Percentiles rank a stretch among this genome's conserved stretches.
Conservation (phyloP, 2,113 vertebrate genomes). For the Anolis carolinensis region DNA sequence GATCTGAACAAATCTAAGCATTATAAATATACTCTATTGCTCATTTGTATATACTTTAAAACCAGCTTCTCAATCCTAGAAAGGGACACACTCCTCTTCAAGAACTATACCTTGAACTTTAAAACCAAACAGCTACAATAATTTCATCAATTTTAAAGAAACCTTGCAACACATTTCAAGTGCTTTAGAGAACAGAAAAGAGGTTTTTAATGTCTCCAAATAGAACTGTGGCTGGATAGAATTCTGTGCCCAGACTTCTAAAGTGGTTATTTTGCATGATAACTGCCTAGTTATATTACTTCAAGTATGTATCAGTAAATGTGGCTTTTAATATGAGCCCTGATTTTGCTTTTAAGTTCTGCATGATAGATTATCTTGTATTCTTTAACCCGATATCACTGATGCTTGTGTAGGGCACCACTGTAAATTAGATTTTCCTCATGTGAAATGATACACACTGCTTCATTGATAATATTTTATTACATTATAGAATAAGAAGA, state of each 20-base stretch:
- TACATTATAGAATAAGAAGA: slow-evolving; percentile 33
- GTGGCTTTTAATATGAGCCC: slow-evolving; percentile 50
- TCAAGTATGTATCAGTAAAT: slow-evolving; percentile 50
- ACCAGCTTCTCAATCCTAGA: not conserved
- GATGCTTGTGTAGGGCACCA: slow-evolving; percentile 48
- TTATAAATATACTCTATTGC: slow-evolving; percentile 3
- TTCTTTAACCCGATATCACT: slow-evolving; percentile 65
- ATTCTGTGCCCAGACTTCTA: slow-evolving; percentile 40
- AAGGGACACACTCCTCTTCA: rapidly evolving
- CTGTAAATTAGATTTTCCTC: slow-evolving; percentile 67
- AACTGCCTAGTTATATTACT: slow-evolving; percentile 55
- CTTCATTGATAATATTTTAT: slow-evolving; percentile 58
- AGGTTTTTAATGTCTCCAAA: slow-evolving; percentile 25
- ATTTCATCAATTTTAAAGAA: slow-evolving; percentile 35
- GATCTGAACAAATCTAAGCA: not conserved
- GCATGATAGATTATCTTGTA: slow-evolving; percentile 63
- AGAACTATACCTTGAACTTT: slow-evolving; percentile 35
- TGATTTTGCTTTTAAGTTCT: slow-evolving; percentile 61
- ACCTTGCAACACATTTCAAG: slow-evolving; percentile 12
- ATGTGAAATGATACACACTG: slow-evolving; percentile 43
- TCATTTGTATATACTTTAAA: slow-evolving; percentile 35
- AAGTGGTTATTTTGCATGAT: slow-evolving; percentile 63
- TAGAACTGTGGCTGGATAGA: not conserved
- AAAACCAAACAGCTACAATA: slow-evolving; percentile 37
- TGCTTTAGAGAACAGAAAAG: not conserved